Evolutionary conservation across 2,888 invertebrate genomes (phyloP).

Genomic region (Xanthostigma xanthostigma): DNA sequence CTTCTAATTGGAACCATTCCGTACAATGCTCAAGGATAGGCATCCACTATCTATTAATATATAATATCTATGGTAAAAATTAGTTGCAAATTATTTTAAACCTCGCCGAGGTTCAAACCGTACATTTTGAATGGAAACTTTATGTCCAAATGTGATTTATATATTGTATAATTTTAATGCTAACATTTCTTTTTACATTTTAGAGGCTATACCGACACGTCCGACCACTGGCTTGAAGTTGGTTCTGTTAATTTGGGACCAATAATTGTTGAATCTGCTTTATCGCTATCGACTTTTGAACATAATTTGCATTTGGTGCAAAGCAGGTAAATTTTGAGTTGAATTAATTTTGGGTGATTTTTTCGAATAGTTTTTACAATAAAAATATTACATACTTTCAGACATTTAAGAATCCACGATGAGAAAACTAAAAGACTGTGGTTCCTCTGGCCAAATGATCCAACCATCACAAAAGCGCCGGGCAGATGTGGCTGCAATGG

Average conservation of each 20-base stretch:
- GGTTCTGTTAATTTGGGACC: conserved; percentile 85
- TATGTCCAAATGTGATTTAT: neutral
- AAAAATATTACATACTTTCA: conserved; percentile 14
- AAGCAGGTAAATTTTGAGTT: conserved; percentile 41
- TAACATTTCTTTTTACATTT: neutral
- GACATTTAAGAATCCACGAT: conserved; percentile 68
- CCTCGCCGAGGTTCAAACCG: neutral
- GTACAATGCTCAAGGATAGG: too few species aligned
- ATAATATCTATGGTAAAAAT: too few species aligned
- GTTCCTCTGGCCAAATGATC: conserved; percentile 80
- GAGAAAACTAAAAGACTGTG: conserved; percentile 72
- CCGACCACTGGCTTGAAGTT: conserved; percentile 82
- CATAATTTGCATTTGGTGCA: conserved; percentile 63
- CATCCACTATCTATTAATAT: too few species aligned
- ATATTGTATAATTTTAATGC: too few species aligned
- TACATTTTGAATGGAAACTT: conserved; percentile 1
- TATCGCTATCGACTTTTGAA: conserved; percentile 62
- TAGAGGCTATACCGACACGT: conserved; percentile 24
- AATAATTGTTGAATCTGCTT: conserved; percentile 75
- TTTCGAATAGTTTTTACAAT: neutral
- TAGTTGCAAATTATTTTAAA: neutral
- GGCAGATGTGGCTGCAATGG: conserved; percentile 89
- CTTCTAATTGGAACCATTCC: too few species aligned
- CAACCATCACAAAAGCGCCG: conserved; percentile 36
- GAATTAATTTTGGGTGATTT: conserved; percentile 1